Percentiles rank a stretch among this genome's conserved stretches.
Evolutionary conservation across 2,888 invertebrate genomes (phyloP).

Genomic region (Vanessa cardui): DNA sequence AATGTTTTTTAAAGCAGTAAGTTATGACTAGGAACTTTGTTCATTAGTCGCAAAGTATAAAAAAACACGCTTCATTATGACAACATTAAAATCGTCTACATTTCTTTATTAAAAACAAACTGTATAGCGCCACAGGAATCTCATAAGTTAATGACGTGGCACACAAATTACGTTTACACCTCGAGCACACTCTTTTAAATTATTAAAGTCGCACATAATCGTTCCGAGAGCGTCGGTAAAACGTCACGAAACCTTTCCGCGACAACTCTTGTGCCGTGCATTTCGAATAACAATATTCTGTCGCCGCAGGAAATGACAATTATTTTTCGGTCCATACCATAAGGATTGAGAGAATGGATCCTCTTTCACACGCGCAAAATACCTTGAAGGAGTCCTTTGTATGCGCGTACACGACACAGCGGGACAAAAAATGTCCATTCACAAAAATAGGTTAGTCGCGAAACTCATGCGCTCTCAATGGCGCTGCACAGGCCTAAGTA

Average conservation of each 20-base stretch:
- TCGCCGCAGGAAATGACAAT: constrained; percentile 83
- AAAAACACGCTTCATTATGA: neutral
- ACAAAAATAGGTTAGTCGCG: constrained; percentile 80
- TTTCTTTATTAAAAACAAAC: constrained; percentile 2
- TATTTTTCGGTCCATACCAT: constrained; percentile 76
- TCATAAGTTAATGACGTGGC: constrained; percentile 42
- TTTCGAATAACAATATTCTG: constrained; percentile 50
- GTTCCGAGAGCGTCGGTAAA: constrained; percentile 55
- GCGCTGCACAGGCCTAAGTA: constrained; percentile 28
- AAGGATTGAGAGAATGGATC: constrained; percentile 71
- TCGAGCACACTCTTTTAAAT: constrained; percentile 55
- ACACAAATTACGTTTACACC: constrained; percentile 44
- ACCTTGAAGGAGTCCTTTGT: constrained; percentile 75
- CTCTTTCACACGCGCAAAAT: constrained; percentile 80
- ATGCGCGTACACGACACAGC: constrained; percentile 54
- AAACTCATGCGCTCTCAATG: constrained; percentile 49
- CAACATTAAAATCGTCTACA: constrained; percentile 15
- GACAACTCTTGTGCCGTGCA: constrained; percentile 47
- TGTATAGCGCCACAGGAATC: constrained; percentile 13
- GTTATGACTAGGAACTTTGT: neutral
- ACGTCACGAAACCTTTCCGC: constrained; percentile 51
- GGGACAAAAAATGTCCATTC: constrained; percentile 78
- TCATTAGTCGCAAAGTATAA: neutral
- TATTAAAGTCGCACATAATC: constrained; percentile 51
- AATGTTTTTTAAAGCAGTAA: neutral